These are phyloP conservation scores for Peromyscus melanophrys DNA, from an alignment of 2,797 vertebrate genomes.

Conservation along the genomic window DNA sequence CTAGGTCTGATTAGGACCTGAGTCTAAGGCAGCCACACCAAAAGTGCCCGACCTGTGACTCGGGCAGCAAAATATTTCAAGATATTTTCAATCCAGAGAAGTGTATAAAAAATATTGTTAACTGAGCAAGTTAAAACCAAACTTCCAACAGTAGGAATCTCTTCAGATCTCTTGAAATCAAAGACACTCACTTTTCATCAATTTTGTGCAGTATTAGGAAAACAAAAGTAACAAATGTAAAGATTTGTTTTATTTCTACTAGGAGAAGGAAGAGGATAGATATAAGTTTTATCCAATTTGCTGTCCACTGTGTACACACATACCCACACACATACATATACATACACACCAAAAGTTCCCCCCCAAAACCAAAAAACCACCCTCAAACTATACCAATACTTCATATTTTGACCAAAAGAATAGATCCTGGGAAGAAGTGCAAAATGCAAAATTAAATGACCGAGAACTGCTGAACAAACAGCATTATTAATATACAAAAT, in stretches of 20 bases:
- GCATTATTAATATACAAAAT: conserved; percentile 95
- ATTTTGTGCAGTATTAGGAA: conserved; percentile 80
- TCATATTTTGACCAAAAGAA: conserved; percentile 90
- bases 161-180: conserved; percentile 81
- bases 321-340: conserved; percentile 86
- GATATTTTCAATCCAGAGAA: conserved; percentile 82
- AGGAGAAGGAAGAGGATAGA: conserved; percentile 89
- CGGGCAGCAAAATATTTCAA: conserved; percentile 58
- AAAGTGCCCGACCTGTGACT: conserved; percentile 43
- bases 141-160: conserved; percentile 74
- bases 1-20: conserved; percentile 63
- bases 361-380: conserved; percentile 76
- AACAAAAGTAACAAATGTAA: conserved; percentile 91
- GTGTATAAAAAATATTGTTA: conserved; percentile 82
- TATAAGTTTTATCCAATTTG: conserved; percentile 92
- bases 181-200: conserved; percentile 81
- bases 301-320: conserved; percentile 89
- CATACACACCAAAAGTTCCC: conserved; percentile 87
- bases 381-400: conserved; percentile 89
- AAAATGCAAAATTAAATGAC: conserved; percentile 94
- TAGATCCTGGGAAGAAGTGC: conserved; percentile 92
- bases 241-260: conserved; percentile 90
- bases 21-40: conserved; percentile 64
- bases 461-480: conserved; percentile 92
- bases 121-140: conserved; percentile 85